Evolutionary conservation across 2,797 vertebrate species (phyloP).

Genomic region (Melanotaenia maccullochi): DNA sequence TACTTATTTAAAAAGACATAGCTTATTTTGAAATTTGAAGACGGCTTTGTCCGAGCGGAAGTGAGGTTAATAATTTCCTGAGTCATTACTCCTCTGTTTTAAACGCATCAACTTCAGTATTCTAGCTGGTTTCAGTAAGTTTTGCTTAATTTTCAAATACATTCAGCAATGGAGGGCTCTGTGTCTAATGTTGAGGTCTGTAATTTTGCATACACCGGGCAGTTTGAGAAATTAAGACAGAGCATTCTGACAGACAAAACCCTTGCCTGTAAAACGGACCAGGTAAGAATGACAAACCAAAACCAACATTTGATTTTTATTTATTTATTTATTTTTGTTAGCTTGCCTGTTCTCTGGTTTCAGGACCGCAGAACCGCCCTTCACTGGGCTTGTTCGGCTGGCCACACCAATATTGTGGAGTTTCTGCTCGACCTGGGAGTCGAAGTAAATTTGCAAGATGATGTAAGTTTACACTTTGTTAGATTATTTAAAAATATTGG

Average conservation of each 20-base stretch:
- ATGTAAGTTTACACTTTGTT: constrained; percentile 75
- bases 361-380: constrained; percentile 90
- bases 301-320: neutral
- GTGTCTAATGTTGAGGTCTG: constrained; percentile 92
- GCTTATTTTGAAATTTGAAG: constrained; percentile 64
- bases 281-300: constrained; percentile 79
- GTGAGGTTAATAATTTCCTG: constrained; percentile 56
- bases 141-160: neutral
- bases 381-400: constrained; percentile 97
- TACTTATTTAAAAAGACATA: no score
- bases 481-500: neutral
- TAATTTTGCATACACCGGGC: constrained; percentile 89
- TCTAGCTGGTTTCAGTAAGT: fast-evolving
- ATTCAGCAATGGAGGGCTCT: constrained; percentile 77
- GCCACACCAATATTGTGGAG: constrained; percentile 88
- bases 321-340: neutral
- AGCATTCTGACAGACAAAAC: constrained; percentile 85
- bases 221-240: constrained; percentile 86
- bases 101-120: constrained; percentile 15
- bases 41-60: constrained; percentile 40
- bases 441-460: constrained; percentile 91
- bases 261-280: constrained; percentile 89
- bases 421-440: constrained; percentile 90
- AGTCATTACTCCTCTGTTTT: constrained; percentile 57
- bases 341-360: neutral